A percentile compares a stretch with the other conserved stretches of the same genome.
phyloP scores from a whole-genome alignment of 2,797 vertebrate genomes.

The Tokudaia muenninki region DNA sequence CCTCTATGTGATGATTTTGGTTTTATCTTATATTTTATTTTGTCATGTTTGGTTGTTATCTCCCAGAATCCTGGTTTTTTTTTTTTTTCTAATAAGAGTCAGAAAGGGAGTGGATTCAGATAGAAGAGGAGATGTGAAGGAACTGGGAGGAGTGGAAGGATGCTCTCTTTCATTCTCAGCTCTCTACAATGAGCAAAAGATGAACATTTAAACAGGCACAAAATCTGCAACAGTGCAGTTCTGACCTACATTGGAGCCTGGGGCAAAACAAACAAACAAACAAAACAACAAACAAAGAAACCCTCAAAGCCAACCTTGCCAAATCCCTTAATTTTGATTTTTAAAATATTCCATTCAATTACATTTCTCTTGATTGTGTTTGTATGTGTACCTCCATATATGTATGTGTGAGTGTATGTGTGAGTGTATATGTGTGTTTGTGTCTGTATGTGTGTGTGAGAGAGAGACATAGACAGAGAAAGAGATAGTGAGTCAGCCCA shows the following conservation, averaged over 20 bases:
- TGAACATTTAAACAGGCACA: background rate
- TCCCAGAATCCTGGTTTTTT: background rate
- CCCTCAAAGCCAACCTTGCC: background rate
- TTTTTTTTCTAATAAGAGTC: background rate
- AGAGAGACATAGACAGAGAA: background rate
- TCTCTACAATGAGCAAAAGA: background rate
- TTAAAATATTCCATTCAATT: constrained; percentile 14
- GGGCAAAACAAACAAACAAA: background rate
- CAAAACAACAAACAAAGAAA: background rate
- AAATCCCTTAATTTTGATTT: background rate
- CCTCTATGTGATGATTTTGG: background rate
- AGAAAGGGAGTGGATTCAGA: background rate
- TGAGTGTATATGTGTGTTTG: background rate
- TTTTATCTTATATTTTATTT: background rate
- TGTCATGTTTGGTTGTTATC: background rate
- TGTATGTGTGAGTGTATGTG: background rate
- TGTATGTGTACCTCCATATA: background rate
- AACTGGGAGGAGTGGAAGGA: background rate
- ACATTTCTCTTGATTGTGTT: background rate
- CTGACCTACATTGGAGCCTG: background rate
- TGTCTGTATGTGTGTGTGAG: background rate
- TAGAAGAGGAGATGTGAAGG: background rate
- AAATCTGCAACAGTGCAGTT: background rate
- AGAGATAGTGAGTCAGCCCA: background rate
- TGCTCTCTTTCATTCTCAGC: background rate